Conservation (phyloP, 2,113 vertebrate genomes). For the Sitta europaea region DNA sequence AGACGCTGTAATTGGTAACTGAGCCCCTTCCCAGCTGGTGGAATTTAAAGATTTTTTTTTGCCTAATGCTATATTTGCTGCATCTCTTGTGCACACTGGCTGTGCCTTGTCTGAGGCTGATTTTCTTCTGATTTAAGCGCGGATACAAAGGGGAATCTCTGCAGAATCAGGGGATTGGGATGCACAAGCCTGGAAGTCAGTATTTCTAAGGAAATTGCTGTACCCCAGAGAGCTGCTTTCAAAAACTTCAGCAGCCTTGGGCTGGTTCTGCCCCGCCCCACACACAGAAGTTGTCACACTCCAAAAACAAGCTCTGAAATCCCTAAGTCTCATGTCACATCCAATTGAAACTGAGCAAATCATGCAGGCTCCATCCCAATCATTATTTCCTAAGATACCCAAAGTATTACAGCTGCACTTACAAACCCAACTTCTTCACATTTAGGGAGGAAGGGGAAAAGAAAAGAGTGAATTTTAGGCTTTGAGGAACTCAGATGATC, state of each 20-base stretch:
- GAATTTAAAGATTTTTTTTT: neutral
- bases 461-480: neutral
- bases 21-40: neutral
- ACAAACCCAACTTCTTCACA: neutral
- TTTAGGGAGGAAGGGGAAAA: rapidly evolving
- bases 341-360: neutral
- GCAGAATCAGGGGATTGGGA: neutral
- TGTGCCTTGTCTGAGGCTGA: neutral
- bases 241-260: neutral
- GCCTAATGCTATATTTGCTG: neutral
- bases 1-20: neutral
- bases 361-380: neutral
- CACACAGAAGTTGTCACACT: neutral
- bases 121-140: neutral
- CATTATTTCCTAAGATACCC: neutral
- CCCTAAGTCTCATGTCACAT: neutral
- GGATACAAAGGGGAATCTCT: neutral
- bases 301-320: rapidly evolving
- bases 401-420: neutral
- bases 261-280: neutral
- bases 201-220: rapidly evolving
- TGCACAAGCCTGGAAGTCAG: neutral
- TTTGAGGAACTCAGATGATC: neutral
- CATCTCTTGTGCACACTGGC: neutral
- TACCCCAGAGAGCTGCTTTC: neutral